Base-by-base conservation (phyloP, 2,888 invertebrate species). In the Eupithecia inturbata region DNA sequence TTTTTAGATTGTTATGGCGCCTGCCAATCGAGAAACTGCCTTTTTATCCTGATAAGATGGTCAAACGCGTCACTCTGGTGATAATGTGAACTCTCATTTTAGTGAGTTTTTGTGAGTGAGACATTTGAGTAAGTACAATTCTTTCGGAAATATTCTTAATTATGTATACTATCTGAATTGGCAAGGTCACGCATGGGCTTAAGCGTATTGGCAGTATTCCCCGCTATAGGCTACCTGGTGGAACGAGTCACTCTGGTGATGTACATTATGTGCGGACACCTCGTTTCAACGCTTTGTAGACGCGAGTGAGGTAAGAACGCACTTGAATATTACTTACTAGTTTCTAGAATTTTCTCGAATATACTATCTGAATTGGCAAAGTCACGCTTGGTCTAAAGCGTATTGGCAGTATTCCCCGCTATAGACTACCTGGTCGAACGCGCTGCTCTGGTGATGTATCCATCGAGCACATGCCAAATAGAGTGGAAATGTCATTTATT, bases 261-360 rank as follows among this genome's bases (percentile, higher is more conserved):
- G 86, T n/a, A n/a, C n/a, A n/a, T n/a, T 9, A 93, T 82, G 73
- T 94, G 93, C 0, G 98, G 83, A 98, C 97, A 91, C 99, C 98
- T 66, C 98, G 98, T 83, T 14, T 36, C 7, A 36, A 36, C 12
- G 39, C 39, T 12, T 39, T 39, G 39, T 39, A 39, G 10, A 39
- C 39, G 14, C 12, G 3, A 39, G 1, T 39, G 39, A 39, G 39
- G 88, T 99, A 99, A 70, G 97, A 96, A 26, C 98, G 96, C 92
- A 98, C 96, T 60, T 96, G n/a, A n/a, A n/a, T n/a, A n/a, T n/a
- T n/a, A n/a, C n/a, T n/a, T 39, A 39, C 1, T 39, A 39, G 10
- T 12, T 39, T 39, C 39, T 39, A 49, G 49, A 49, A 49, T 45
- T 6, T 45, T 49, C 49, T 49, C 1, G 49, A 26, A 7, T 60